A percentile compares a stretch with the other conserved stretches of the same genome.
These are phyloP conservation scores for Zoanthus sociatus DNA, from an alignment of 92 coral and sea anemone species.

Conservation along the genomic window DNA sequence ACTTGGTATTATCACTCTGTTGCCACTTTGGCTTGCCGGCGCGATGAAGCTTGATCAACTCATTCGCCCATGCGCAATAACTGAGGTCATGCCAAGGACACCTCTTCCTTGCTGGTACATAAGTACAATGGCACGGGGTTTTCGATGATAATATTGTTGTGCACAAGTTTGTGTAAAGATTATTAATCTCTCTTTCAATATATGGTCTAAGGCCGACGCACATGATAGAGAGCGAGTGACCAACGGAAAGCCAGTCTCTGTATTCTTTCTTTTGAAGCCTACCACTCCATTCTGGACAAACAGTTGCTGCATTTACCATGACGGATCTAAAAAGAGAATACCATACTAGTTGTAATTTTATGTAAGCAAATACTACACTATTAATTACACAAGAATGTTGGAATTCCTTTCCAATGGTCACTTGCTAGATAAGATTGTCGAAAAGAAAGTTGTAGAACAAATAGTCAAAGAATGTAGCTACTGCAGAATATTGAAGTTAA, in stretches of 20 bases:
- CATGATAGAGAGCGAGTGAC: conserved; percentile 66
- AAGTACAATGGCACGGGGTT: conserved; percentile 62
- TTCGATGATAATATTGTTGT: conserved; percentile 36
- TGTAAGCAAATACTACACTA: not conserved
- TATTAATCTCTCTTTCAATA: conserved; percentile 50
- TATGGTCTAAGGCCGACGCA: conserved; percentile 74
- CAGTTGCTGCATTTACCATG: conserved; percentile 35
- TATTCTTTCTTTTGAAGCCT: conserved; percentile 66
- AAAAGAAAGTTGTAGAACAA: no score
- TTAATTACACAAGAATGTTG: no score
- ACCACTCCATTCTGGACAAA: conserved; percentile 49
- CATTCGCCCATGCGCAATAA: conserved; percentile 79
- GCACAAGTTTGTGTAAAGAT: conserved; percentile 53
- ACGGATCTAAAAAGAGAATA: not conserved
- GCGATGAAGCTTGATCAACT: conserved; percentile 55
- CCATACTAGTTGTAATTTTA: not conserved
- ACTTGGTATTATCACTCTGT: conserved; percentile 73
- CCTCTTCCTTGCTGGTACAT: conserved; percentile 48
- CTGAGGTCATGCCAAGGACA: conserved; percentile 65
- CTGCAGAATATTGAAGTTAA: no score
- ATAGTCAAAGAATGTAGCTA: no score
- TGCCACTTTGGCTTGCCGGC: conserved; percentile 72
- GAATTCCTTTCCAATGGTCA: no score
- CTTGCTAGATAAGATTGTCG: no score
- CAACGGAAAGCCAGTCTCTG: conserved; percentile 90